Evolutionary conservation across 2,888 invertebrate genomes (phyloP).

Genomic region (Junonia oenone): DNA sequence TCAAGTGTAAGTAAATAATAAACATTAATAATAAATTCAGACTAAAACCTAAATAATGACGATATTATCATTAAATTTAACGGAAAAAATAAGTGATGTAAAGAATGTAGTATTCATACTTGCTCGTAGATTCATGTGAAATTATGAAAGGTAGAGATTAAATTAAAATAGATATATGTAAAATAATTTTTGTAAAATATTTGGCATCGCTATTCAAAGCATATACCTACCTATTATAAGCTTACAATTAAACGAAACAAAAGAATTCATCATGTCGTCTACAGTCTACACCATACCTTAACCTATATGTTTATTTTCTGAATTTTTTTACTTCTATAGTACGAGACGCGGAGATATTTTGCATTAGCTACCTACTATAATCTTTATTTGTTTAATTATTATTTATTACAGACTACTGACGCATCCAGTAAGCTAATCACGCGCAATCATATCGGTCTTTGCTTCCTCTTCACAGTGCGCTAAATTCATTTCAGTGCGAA

Average conservation of each 20-base stretch:
- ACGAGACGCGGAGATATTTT: no score
- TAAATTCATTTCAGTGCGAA: slow-evolving; percentile 62
- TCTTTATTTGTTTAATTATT: background rate
- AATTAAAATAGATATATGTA: background rate
- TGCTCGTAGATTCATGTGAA: background rate
- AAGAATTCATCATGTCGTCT: background rate
- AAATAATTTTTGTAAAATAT: background rate
- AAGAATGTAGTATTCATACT: background rate
- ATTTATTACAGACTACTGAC: slow-evolving; percentile 18
- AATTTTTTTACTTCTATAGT: no score
- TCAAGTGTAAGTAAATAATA: background rate
- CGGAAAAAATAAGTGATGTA: background rate
- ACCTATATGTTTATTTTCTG: no score
- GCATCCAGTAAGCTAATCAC: slow-evolving; percentile 38
- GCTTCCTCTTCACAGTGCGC: slow-evolving; percentile 59
- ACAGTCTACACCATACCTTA: no score
- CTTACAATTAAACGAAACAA: background rate
- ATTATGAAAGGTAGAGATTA: background rate
- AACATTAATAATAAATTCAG: background rate
- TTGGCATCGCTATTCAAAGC: background rate
- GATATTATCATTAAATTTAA: background rate
- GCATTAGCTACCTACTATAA: background rate
- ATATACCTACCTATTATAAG: no score
- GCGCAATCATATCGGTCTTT: slow-evolving; percentile 29
- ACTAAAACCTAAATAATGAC: background rate